These are phyloP conservation scores for Vulpes ferrilata DNA, from an alignment of 2,113 vertebrate genomes.

Conservation along the genomic window DNA sequence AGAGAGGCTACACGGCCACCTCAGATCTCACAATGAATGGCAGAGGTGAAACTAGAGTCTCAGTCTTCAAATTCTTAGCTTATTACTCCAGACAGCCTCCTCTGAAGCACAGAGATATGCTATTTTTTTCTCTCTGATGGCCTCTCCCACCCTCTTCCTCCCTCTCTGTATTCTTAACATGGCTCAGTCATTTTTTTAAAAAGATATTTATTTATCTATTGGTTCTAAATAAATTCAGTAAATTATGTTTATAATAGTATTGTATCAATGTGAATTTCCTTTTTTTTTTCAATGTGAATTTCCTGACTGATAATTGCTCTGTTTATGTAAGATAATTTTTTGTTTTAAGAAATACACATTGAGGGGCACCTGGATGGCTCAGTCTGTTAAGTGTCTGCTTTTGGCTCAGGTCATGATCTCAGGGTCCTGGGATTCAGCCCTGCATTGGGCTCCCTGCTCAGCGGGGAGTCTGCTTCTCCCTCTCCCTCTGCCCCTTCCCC, in stretches of 20 bases:
- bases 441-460: neutral
- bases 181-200: neutral
- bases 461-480: neutral
- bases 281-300: neutral
- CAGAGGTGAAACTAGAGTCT: neutral
- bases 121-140: constrained; percentile 1
- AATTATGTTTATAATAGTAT: neutral
- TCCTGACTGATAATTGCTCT: constrained; percentile 26
- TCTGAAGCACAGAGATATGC: neutral
- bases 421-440: neutral
- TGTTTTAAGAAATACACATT: constrained; percentile 16
- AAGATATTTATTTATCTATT: no score
- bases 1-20: neutral
- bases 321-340: neutral
- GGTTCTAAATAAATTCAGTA: constrained; percentile 19
- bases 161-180: constrained; percentile 11
- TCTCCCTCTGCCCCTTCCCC: neutral
- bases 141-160: neutral
- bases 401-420: neutral
- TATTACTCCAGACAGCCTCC: neutral
- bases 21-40: neutral
- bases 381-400: neutral
- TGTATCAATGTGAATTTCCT: neutral
- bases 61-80: constrained; percentile 23
- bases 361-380: neutral